These are phyloP conservation scores for Junonia oenone DNA, from an alignment of 2,888 invertebrate genomes.

Conservation along the genomic window DNA sequence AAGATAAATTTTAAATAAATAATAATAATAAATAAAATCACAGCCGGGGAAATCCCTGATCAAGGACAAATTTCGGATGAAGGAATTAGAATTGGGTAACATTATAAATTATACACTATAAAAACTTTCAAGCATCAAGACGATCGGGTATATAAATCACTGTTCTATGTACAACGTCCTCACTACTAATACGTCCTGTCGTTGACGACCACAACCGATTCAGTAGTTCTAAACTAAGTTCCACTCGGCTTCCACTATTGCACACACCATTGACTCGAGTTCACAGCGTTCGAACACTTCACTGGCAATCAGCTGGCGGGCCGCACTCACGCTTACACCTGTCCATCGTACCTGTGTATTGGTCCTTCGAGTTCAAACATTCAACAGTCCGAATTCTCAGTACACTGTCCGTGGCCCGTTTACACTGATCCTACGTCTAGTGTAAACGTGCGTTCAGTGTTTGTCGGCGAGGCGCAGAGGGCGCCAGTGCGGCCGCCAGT, in stretches of 20 bases:
- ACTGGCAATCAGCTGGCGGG: too few species aligned
- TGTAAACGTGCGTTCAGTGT: too few species aligned
- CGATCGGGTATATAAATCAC: background rate
- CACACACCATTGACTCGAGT: conserved; percentile 3
- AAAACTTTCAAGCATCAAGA: conserved; percentile 1
- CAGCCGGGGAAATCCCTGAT: conserved; percentile 30
- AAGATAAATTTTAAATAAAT: background rate
- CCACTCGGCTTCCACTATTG: conserved; percentile 10
- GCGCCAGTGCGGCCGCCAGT: conserved; percentile 68
- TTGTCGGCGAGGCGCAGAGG: conserved; percentile 46
- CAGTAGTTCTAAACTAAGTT: background rate
- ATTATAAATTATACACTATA: conserved; percentile 40
- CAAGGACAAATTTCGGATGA: conserved; percentile 22
- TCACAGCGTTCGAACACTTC: background rate
- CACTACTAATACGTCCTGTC: background rate
- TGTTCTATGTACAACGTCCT: conserved; percentile 1
- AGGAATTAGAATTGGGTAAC: conserved; percentile 40
- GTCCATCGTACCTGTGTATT: too few species aligned
- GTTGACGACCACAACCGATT: background rate
- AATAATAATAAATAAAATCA: conserved; percentile 14
- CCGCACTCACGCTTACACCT: too few species aligned
- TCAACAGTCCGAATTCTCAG: too few species aligned
- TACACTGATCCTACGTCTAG: too few species aligned
- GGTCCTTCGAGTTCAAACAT: too few species aligned
- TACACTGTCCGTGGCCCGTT: too few species aligned